Percentiles rank a stretch among this genome's conserved stretches.
phyloP scores from a whole-genome alignment of 2,888 invertebrate genomes.

The Idaea aversata region DNA sequence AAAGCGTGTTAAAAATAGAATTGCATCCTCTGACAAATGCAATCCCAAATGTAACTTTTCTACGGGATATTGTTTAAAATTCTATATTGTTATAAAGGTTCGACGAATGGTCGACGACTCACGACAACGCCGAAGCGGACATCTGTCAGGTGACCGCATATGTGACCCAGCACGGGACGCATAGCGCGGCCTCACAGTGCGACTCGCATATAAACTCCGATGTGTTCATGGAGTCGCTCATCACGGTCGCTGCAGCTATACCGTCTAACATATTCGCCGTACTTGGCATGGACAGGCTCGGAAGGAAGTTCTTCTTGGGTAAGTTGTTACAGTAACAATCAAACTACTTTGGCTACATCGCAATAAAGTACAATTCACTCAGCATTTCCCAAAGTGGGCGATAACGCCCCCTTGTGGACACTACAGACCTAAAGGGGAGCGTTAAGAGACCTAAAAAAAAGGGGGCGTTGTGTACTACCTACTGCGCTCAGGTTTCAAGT shows the following conservation, averaged over 20 bases:
- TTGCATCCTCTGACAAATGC: no score
- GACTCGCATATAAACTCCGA: slow-evolving; percentile 86
- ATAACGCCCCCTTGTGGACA: no score
- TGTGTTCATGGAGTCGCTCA: slow-evolving; percentile 92
- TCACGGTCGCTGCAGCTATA: slow-evolving; percentile 91
- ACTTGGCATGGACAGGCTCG: slow-evolving; percentile 91
- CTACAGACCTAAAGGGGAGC: no score
- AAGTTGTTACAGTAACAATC: slow-evolving; percentile 28
- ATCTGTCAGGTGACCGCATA: slow-evolving; percentile 89
- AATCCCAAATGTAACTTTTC: no score
- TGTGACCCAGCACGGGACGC: slow-evolving; percentile 85
- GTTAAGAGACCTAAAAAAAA: no score
- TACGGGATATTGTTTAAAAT: no score
- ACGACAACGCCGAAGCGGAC: slow-evolving; percentile 83
- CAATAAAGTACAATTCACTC: no score
- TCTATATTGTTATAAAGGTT: slow-evolving; percentile 68
- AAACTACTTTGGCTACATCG: no score
- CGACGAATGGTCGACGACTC: slow-evolving; percentile 86
- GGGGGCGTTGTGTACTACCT: no score
- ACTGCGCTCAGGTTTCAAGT: no score
- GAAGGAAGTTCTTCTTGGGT: slow-evolving; percentile 92
- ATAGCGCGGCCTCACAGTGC: slow-evolving; percentile 80
- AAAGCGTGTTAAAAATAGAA: no score
- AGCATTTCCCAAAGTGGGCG: no score
- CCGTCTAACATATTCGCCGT: slow-evolving; percentile 92